These are phyloP conservation scores for Aphrocallistes beatrix DNA, from an alignment of 37 sponge, comb jelly and placozoan species.

Conservation along the genomic window DNA sequence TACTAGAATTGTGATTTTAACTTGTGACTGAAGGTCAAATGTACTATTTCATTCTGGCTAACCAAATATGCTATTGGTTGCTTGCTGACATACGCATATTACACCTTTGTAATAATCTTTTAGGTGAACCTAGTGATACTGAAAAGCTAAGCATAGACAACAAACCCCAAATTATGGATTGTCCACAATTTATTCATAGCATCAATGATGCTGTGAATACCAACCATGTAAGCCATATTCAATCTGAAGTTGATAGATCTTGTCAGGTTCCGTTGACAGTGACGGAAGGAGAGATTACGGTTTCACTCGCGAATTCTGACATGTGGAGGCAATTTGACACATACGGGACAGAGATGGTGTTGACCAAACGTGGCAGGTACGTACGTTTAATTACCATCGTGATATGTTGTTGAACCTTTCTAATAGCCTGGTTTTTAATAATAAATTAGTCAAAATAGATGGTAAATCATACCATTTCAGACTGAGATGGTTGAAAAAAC, in stretches of 20 bases:
- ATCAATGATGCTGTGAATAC: background rate
- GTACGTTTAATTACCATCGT: background rate
- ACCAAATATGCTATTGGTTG: too few species aligned
- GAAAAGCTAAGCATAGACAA: background rate
- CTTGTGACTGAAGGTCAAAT: too few species aligned
- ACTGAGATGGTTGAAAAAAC: too few species aligned
- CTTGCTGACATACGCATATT: too few species aligned
- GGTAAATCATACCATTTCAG: background rate
- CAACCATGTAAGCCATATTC: background rate
- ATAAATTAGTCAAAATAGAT: background rate
- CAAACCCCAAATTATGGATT: slow-evolving; percentile 1
- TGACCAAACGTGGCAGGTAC: background rate
- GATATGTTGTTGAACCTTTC: background rate
- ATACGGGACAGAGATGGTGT: background rate
- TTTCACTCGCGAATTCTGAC: background rate
- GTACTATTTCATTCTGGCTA: too few species aligned
- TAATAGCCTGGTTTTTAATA: background rate
- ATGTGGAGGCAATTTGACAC: slow-evolving; percentile 7
- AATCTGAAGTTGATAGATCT: background rate
- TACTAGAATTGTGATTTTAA: too few species aligned
- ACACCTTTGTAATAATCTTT: too few species aligned
- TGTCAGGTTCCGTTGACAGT: background rate
- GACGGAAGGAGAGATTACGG: background rate
- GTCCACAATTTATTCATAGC: background rate
- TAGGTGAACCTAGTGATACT: background rate